Base-by-base conservation (phyloP, 2,888 invertebrate genomes). In the Nycteola revayana region DNA sequence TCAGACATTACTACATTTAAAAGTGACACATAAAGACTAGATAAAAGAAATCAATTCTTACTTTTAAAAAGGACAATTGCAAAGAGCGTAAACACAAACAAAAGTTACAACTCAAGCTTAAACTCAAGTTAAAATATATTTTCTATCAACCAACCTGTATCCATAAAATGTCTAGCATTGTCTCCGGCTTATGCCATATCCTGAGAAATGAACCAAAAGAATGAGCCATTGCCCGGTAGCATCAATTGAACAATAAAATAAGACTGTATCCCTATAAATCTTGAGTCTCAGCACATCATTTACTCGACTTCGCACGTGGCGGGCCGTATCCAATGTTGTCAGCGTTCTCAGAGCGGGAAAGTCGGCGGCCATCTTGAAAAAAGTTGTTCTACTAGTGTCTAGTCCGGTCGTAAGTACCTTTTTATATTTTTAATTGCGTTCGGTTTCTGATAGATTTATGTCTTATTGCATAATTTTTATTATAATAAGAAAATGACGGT, bases 361-460 rank as follows among this genome's bases (percentile, higher is more conserved):
- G 60, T 56, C 49, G 48, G 60, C 70, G 60, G 77, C 76, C 81
- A 81, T 81, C 60, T 76, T 80, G 73, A 77, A 83, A 81, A 67
- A 76, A 81, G 73, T 74, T 51, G 72, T 66, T 57, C 49, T 52
- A 64, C 72, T 65, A 66, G 71, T 68, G 53, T 61, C 62, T 60
- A 55, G 60, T 60, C 46, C 43, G 54, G 39, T 44, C 45, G 40
- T 37, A 45, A 42, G 56, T 33, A 33, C 35, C 47, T 57, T 53
- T 56, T 35, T 49, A 42, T 44, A 54, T 60, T 55, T 64, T 60
- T 53, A 54, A 51, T 55, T 58, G 43, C 56, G 49, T 51, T 59
- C 46, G 42, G 39, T 57, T 59, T 47, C 45, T 48, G 40, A 54
- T 52, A 46, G 38, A 46, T 50, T 47, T 48, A 46, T 53, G 45